These are phyloP conservation scores for Drosophila parvula DNA, from an alignment of 1,140 invertebrate species.

Conservation along the genomic window DNA sequence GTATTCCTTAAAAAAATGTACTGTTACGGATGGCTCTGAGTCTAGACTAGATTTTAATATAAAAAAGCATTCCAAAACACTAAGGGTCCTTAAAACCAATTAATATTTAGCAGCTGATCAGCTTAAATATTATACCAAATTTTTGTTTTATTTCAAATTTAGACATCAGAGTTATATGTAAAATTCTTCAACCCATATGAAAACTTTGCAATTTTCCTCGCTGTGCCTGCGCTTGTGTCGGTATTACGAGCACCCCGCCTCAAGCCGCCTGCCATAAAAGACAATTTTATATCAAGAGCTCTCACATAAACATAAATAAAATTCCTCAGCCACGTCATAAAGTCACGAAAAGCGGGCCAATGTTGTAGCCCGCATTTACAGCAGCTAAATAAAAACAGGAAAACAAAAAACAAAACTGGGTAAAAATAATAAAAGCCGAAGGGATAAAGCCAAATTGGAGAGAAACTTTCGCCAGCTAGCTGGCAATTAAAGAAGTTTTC, in stretches of 20 bases:
- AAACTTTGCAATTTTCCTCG: neutral
- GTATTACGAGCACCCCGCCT: slow-evolving; percentile 10
- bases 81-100: neutral
- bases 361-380: slow-evolving; percentile 40
- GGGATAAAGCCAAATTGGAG: slow-evolving; percentile 46
- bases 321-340: slow-evolving; percentile 63
- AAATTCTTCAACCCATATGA: neutral
- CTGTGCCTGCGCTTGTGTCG: slow-evolving; percentile 12
- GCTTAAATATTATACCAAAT: neutral
- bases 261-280: slow-evolving; percentile 51
- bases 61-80: neutral
- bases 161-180: neutral
- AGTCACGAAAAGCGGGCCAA: slow-evolving; percentile 58
- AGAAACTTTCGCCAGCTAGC: slow-evolving; percentile 67
- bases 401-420: slow-evolving; percentile 18
- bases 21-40: too few species aligned
- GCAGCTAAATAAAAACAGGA: slow-evolving; percentile 28
- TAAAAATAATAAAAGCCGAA: slow-evolving; percentile 39
- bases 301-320: slow-evolving; percentile 70
- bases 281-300: slow-evolving; percentile 72
- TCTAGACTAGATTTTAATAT: neutral
- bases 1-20: too few species aligned
- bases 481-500: slow-evolving; percentile 77
- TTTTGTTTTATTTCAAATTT: neutral
- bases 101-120: neutral